phyloP scores from a whole-genome alignment of 1,140 invertebrate species.

The Drosophila kikkawai region DNA sequence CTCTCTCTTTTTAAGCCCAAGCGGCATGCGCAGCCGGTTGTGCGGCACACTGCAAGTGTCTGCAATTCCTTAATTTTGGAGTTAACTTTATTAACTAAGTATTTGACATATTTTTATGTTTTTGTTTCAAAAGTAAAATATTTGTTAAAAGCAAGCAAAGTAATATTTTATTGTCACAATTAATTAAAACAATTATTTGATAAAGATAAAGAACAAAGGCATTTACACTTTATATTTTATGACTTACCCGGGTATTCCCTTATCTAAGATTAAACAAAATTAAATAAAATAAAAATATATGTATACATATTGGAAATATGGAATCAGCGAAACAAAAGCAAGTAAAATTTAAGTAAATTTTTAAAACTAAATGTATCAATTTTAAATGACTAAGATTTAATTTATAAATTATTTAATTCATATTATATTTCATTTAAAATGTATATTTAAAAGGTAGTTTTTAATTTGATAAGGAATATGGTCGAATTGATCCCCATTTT shows the following conservation, averaged over 20 bases:
- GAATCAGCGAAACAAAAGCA: not conserved
- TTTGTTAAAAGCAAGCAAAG: not conserved
- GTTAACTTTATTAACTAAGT: not conserved
- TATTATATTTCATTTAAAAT: not conserved
- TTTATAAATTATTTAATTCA: not conserved
- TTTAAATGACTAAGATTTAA: too few relatives aligned
- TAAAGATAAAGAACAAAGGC: slow-evolving; percentile 8
- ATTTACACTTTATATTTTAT: not conserved
- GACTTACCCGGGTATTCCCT: not conserved
- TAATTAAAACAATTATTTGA: not conserved
- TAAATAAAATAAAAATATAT: not conserved
- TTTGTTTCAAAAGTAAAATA: not conserved
- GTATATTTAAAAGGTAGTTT: not conserved
- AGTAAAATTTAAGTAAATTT: not conserved
- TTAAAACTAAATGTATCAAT: not conserved
- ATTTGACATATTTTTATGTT: not conserved
- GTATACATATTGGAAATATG: not conserved
- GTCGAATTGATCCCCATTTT: not conserved
- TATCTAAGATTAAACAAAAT: slow-evolving; percentile 5
- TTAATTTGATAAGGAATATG: too few relatives aligned
- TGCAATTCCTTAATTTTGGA: not conserved
- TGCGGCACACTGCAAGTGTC: not conserved
- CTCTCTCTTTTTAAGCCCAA: slow-evolving; percentile 6
- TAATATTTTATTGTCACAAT: not conserved
- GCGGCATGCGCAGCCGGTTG: slow-evolving; percentile 57